Conservation (phyloP, 2,888 invertebrate genomes). For the Acholoe squamosa region DNA sequence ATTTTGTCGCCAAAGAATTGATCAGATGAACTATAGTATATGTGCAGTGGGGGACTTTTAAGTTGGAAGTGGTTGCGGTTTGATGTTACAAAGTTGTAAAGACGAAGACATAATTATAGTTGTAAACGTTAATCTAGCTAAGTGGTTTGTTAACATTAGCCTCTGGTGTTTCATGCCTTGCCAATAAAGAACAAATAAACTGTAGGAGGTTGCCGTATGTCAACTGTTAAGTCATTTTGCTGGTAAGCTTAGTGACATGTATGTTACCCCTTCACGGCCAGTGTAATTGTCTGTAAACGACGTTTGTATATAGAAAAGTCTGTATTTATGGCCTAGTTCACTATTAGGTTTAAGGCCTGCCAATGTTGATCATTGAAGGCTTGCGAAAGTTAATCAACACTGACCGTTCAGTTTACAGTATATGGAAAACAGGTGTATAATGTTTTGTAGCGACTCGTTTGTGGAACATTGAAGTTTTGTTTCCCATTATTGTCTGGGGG, state of each 20-base stretch:
- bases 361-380: slow-evolving; percentile 33
- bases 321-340: slow-evolving; percentile 45
- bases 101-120: neutral
- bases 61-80: slow-evolving; percentile 14
- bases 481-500: slow-evolving; percentile 2
- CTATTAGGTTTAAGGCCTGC: neutral
- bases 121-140: neutral
- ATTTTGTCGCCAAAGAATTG: slow-evolving; percentile 40
- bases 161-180: neutral
- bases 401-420: slow-evolving; percentile 34
- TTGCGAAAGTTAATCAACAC: neutral
- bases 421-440: neutral
- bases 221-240: neutral
- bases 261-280: slow-evolving; percentile 13
- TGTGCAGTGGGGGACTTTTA: neutral
- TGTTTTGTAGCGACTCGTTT: slow-evolving; percentile 36
- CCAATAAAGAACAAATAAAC: neutral
- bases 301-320: slow-evolving; percentile 40
- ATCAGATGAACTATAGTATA: neutral
- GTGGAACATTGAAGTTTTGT: slow-evolving; percentile 35
- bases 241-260: neutral
- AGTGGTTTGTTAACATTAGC: neutral
- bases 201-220: neutral
- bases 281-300: slow-evolving; percentile 16
- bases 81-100: slow-evolving; percentile 13